phyloP scores from a whole-genome alignment of 1,140 invertebrate species.

The Megalopta genalis region DNA sequence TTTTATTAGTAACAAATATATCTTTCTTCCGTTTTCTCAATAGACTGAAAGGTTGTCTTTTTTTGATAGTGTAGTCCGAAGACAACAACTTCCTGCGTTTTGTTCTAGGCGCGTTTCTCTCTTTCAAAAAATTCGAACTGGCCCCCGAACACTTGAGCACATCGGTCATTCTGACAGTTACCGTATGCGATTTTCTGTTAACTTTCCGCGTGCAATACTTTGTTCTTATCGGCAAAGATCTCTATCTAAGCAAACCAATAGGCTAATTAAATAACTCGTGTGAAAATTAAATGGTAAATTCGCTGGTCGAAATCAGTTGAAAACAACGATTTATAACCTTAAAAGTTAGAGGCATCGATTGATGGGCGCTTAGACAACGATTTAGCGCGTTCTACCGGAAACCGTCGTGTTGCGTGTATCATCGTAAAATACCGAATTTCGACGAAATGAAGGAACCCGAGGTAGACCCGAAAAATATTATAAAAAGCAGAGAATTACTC shows the following conservation, averaged over 20 bases:
- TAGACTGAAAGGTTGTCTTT: conserved; percentile 58
- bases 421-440: conserved; percentile 37
- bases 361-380: conserved; percentile 29
- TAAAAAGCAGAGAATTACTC: conserved; percentile 90
- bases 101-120: not conserved
- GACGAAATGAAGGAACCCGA: conserved; percentile 82
- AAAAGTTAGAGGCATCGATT: conserved; percentile 41
- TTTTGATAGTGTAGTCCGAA: conserved; percentile 61
- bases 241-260: not conserved
- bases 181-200: not conserved
- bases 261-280: not conserved
- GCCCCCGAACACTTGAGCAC: conserved; percentile 17
- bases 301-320: not conserved
- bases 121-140: conserved; percentile 19
- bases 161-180: conserved; percentile 66
- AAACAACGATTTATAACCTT: conserved; percentile 54
- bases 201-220: not conserved
- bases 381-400: conserved; percentile 23
- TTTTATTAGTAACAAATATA: conserved; percentile 82
- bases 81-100: conserved; percentile 19
- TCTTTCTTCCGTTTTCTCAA: conserved; percentile 69
- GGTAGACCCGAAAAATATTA: conserved; percentile 85
- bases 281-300: not conserved
- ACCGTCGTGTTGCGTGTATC: conserved; percentile 59
- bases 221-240: not conserved